phyloP scores from a whole-genome alignment of 2,113 vertebrate genomes.

The Miniopterus natalensis region DNA sequence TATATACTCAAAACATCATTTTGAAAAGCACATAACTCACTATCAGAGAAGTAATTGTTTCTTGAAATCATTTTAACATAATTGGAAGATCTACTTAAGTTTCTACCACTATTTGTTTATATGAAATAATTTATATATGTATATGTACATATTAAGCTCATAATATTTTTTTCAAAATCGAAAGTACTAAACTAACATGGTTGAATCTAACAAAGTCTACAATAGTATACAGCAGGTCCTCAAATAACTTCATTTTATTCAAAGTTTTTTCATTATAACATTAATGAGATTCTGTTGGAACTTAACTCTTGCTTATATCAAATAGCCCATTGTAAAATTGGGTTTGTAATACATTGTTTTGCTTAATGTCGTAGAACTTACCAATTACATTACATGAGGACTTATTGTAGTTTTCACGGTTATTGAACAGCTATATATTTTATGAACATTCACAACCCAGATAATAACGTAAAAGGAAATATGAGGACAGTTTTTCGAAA shows the following conservation, averaged over 20 bases:
- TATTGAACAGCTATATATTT: background rate
- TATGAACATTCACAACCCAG: background rate
- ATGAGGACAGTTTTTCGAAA: background rate
- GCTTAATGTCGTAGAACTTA: background rate
- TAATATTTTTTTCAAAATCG: background rate
- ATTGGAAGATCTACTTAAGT: background rate
- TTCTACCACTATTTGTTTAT: background rate
- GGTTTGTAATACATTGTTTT: background rate
- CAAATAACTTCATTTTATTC: background rate
- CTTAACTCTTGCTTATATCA: background rate
- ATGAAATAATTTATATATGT: slow-evolving; percentile 11
- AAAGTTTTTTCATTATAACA: background rate
- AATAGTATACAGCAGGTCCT: background rate
- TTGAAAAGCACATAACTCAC: background rate
- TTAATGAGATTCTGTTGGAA: background rate
- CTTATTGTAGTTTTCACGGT: background rate
- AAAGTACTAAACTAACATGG: background rate
- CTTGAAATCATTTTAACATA: background rate
- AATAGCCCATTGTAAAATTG: background rate
- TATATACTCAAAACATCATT: background rate
- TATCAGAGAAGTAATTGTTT: background rate
- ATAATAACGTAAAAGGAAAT: background rate
- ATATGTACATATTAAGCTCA: background rate
- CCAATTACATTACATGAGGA: background rate
- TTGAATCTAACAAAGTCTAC: background rate